Evolutionary conservation across 2,888 invertebrate genomes (phyloP).

Genomic region (Hetaerina titia): DNA sequence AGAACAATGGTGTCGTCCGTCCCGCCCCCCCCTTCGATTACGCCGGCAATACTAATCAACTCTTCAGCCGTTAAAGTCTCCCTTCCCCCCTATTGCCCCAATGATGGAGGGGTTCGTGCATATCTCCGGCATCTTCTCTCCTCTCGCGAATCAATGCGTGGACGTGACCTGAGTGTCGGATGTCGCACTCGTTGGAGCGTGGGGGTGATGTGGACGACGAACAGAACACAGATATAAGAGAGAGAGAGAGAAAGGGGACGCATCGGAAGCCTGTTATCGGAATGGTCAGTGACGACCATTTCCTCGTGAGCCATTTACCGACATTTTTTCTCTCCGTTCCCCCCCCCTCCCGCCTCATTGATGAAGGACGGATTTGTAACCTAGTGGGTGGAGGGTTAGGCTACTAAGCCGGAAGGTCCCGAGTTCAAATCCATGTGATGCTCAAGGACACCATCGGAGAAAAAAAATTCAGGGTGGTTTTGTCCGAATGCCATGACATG

Average conservation of each 20-base stretch:
- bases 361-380: too few relatives aligned
- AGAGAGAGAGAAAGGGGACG: not conserved
- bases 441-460: too few relatives aligned
- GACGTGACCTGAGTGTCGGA: conserved; percentile 21
- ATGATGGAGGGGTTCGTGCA: conserved; percentile 18
- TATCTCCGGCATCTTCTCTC: not conserved
- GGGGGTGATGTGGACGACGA: not conserved
- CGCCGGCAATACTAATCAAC: conserved; percentile 30
- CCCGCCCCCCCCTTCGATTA: not conserved
- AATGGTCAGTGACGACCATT: not conserved
- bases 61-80: conserved; percentile 32
- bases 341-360: not conserved
- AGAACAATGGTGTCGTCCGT: not conserved
- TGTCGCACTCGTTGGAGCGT: not conserved
- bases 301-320: not conserved
- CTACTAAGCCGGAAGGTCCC: too few relatives aligned
- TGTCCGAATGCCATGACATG: too few relatives aligned
- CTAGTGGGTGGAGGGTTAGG: too few relatives aligned
- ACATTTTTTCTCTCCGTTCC: not conserved
- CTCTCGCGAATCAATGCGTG: not conserved
- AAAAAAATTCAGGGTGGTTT: too few relatives aligned
- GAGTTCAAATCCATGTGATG: too few relatives aligned
- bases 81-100: not conserved
- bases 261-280: not conserved
- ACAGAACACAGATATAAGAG: not conserved